These are phyloP conservation scores for Clavelina lepadiformis DNA, from an alignment of 23 tunicate genomes.

Conservation along the genomic window DNA sequence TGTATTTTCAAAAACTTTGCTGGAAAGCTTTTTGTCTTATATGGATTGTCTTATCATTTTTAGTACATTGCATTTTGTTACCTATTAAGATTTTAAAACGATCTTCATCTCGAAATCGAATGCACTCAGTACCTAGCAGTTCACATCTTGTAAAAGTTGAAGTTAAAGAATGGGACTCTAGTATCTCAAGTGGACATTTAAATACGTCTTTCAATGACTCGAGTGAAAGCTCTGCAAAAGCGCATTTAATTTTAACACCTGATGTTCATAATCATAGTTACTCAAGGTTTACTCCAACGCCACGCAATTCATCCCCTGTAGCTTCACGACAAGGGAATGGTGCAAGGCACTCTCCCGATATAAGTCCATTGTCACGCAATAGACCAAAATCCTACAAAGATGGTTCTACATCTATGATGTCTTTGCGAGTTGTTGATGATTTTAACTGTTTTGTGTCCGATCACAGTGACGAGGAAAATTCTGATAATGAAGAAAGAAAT, in stretches of 20 bases:
- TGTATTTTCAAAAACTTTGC: not conserved
- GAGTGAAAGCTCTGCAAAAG: not conserved
- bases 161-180: too few relatives aligned
- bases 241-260: constrained; percentile 43
- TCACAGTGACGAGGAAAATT: constrained; percentile 22
- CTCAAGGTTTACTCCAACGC: constrained; percentile 31
- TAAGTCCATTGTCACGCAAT: constrained; percentile 56
- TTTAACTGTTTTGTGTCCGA: constrained; percentile 42
- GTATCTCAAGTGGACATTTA: too few relatives aligned
- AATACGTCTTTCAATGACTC: constrained; percentile 4
- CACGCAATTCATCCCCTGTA: constrained; percentile 74
- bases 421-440: constrained; percentile 5
- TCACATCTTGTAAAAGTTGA: not conserved
- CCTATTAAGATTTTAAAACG: too few relatives aligned
- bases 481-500: not conserved
- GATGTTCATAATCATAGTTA: constrained; percentile 4
- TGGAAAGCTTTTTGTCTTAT: not conserved
- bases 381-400: not conserved
- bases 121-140: not conserved
- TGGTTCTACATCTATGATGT: not conserved
- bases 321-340: not conserved
- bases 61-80: not conserved
- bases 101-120: too few relatives aligned
- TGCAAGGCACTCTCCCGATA: constrained; percentile 30
- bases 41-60: not conserved